A percentile compares a stretch with the other conserved stretches of the same genome.
Conservation (phyloP, 2,797 vertebrate species). For the Clarias fuscus region DNA sequence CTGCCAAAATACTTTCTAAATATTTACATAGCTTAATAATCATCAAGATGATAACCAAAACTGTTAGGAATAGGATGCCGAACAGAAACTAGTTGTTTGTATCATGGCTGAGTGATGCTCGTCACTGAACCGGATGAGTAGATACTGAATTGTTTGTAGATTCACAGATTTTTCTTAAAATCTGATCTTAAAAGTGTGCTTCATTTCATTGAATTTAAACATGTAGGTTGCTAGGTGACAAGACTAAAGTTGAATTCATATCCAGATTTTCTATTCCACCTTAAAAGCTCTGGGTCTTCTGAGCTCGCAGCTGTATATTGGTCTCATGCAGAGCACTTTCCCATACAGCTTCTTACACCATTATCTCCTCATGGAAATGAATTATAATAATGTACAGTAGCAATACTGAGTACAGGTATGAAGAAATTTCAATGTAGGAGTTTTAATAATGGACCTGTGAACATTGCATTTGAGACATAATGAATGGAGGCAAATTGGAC, state of each 20-base stretch:
- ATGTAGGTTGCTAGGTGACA: too few relatives aligned
- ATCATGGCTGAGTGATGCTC: too few relatives aligned
- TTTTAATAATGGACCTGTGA: neutral
- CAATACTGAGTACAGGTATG: neutral
- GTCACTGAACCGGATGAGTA: neutral
- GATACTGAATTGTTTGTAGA: neutral
- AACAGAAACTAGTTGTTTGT: too few relatives aligned
- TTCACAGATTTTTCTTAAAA: neutral
- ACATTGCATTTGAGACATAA: neutral
- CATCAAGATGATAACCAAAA: too few relatives aligned
- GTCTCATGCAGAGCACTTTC: neutral
- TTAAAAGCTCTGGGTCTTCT: neutral
- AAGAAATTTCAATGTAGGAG: neutral
- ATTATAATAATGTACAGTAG: neutral
- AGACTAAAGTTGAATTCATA: too few relatives aligned
- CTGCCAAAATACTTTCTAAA: too few relatives aligned
- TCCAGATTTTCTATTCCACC: neutral
- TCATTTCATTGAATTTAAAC: neutral
- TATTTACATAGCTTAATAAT: too few relatives aligned
- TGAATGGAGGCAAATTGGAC: neutral
- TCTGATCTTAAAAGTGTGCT: neutral
- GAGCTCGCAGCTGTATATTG: neutral
- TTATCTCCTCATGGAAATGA: neutral
- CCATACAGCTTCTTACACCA: neutral
- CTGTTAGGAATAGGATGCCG: too few relatives aligned